phyloP scores from a whole-genome alignment of 2,113 vertebrate genomes.

The Stigmatopora nigra region DNA sequence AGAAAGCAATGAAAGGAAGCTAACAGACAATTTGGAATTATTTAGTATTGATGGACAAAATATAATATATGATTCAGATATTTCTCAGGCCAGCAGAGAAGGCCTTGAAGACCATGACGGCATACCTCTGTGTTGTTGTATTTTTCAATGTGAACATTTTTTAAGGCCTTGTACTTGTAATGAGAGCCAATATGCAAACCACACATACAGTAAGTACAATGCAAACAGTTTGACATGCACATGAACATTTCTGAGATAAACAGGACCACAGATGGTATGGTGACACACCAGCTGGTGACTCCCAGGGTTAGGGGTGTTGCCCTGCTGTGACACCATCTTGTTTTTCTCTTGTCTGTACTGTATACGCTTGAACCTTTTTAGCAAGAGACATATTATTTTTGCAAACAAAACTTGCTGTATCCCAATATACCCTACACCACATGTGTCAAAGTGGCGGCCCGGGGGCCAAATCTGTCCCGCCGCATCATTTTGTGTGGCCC shows the following conservation, averaged over 20 bases:
- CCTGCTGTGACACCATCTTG: slow-evolving; percentile 63
- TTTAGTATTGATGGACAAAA: too few relatives aligned
- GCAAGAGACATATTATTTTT: neutral
- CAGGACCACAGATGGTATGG: slow-evolving; percentile 62
- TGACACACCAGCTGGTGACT: slow-evolving; percentile 61
- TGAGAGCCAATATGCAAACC: slow-evolving; percentile 34
- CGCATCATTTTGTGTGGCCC: too few relatives aligned
- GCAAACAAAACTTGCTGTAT: neutral
- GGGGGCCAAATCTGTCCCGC: too few relatives aligned
- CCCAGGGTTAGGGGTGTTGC: slow-evolving; percentile 48
- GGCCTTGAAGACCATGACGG: too few relatives aligned
- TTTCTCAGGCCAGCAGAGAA: too few relatives aligned
- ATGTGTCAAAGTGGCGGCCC: too few relatives aligned
- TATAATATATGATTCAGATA: too few relatives aligned
- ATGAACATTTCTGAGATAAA: slow-evolving; percentile 38
- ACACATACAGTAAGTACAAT: slow-evolving; percentile 4
- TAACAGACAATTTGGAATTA: too few relatives aligned
- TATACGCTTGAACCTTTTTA: slow-evolving; percentile 2
- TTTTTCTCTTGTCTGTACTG: slow-evolving; percentile 24
- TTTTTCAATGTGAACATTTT: slow-evolving; percentile 25
- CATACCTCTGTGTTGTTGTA: too few relatives aligned
- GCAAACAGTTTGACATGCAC: slow-evolving; percentile 6
- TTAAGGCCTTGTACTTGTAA: slow-evolving; percentile 3
- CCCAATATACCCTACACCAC: neutral
- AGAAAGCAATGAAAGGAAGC: too few relatives aligned